Base-by-base conservation (phyloP, 2,888 invertebrate genomes). In the Epistrophe eligans region DNA sequence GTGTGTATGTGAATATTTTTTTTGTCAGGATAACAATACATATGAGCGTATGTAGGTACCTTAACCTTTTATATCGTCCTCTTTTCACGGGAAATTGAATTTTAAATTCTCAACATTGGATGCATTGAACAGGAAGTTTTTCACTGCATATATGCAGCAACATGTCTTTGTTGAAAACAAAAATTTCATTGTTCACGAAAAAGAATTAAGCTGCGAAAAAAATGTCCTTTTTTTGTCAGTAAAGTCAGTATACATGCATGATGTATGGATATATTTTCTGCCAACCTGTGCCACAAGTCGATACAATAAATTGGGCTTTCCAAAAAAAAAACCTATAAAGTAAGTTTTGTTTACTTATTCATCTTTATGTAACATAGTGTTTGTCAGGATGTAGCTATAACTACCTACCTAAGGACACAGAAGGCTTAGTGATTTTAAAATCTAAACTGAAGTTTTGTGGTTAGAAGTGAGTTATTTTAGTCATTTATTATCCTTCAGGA, bases 111-210 rank as follows among this genome's bases (percentile, higher is more conserved):
- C 50, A 48, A 67, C 35, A 67, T 48, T 32, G 50, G 38, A 8
- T 50, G 50, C n/a, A 35, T 24, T 35, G 10, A 1, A 48, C 45
- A 66, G 45, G 48, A 66, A 66, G 17, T 32, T 66, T n/a, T 66
- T 35, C 48, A 17, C 35, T 67, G 19, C 67, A 67, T 67, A 35
- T 67, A 38, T 67, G 50, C 50, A 67, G 48, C 50, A 67, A 62
- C 67, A 67, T 67, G 35, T 67, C 50, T 50, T 38, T 67, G 24
- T 24, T 67, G 19, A 35, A n/a, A n/a, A 50, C 35, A 35, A 35
- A 50, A 38, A 17, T 10, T 38, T 45, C 64, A 45, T 64, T 64
- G 64, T 64, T 64, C 10, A 50, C 9, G 13, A 38, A 9, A 60
- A 48, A 50, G n/a, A 17, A 35, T 15, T 9, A n/a, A 45, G 58